Conservation (phyloP, 2,888 invertebrate species). For the Apamea epomidion region DNA sequence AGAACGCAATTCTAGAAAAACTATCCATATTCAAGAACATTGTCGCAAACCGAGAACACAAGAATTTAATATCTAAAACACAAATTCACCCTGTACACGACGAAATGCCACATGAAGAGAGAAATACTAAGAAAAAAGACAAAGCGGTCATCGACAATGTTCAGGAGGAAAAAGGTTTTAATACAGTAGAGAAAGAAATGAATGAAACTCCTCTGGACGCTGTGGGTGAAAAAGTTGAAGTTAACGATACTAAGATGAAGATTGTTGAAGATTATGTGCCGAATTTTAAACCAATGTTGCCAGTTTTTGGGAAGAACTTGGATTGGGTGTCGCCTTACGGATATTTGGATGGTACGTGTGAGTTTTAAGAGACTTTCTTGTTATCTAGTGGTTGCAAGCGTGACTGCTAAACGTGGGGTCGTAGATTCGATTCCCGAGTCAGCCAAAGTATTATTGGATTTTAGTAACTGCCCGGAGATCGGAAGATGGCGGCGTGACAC, state of each 20-base stretch:
- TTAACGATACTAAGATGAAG: conserved; percentile 13
- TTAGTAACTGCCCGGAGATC: no score
- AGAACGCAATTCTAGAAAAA: conserved; percentile 80
- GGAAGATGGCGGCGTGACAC: no score
- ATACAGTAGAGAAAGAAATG: conserved; percentile 1
- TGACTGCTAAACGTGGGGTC: no score
- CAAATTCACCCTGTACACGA: conserved; percentile 86
- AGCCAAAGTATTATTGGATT: no score
- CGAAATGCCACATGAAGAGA: conserved; percentile 77
- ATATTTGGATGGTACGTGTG: conserved; percentile 68
- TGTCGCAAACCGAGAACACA: conserved; percentile 75
- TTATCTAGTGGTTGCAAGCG: not conserved
- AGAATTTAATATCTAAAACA: conserved; percentile 76
- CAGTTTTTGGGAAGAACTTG: conserved; percentile 71
- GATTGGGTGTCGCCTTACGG: conserved; percentile 77
- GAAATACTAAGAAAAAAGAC: conserved; percentile 86
- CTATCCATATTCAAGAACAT: conserved; percentile 84
- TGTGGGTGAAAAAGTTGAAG: conserved; percentile 6
- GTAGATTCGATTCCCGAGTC: no score
- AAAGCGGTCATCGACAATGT: conserved; percentile 70
- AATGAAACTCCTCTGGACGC: conserved; percentile 2
- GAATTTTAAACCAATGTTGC: conserved; percentile 81
- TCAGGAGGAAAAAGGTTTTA: conserved; percentile 9
- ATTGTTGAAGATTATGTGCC: conserved; percentile 47
- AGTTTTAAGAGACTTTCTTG: not conserved